Evolutionary conservation across 2,888 invertebrate genomes (phyloP).

Genomic region (Lathronympha strigana): DNA sequence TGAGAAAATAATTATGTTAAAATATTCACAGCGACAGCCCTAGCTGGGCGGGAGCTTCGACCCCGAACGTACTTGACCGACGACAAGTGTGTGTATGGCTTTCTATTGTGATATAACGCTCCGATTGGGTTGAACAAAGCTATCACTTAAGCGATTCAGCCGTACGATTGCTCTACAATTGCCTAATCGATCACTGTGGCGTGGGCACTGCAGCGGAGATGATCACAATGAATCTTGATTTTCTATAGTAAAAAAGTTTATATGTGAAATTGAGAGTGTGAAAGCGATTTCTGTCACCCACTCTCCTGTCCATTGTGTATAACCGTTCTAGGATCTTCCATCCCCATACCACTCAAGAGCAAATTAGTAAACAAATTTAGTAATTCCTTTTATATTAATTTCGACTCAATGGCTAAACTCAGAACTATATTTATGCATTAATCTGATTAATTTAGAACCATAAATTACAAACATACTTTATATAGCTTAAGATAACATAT

Average conservation of each 20-base stretch:
- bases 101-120: constrained; percentile 50
- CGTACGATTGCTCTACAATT: constrained; percentile 37
- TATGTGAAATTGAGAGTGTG: constrained; percentile 1
- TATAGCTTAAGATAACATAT: no score
- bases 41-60: constrained; percentile 44
- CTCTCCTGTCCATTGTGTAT: no score
- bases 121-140: constrained; percentile 35
- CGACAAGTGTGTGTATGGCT: constrained; percentile 55
- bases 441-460: no score
- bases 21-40: constrained; percentile 24
- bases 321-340: no score
- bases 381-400: no score
- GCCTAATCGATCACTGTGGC: constrained; percentile 37
- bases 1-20: constrained; percentile 5
- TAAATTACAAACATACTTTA: no score
- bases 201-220: constrained; percentile 20
- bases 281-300: no score
- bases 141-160: constrained; percentile 35
- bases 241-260: not conserved
- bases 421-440: no score
- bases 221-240: constrained; percentile 22
- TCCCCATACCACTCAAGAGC: no score
- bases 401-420: no score
- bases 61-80: constrained; percentile 52
- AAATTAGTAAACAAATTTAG: no score